Percentiles rank a stretch among this genome's conserved stretches.
Evolutionary conservation across 2,888 invertebrate genomes (phyloP).

Genomic region (Exocentrus adspersus): DNA sequence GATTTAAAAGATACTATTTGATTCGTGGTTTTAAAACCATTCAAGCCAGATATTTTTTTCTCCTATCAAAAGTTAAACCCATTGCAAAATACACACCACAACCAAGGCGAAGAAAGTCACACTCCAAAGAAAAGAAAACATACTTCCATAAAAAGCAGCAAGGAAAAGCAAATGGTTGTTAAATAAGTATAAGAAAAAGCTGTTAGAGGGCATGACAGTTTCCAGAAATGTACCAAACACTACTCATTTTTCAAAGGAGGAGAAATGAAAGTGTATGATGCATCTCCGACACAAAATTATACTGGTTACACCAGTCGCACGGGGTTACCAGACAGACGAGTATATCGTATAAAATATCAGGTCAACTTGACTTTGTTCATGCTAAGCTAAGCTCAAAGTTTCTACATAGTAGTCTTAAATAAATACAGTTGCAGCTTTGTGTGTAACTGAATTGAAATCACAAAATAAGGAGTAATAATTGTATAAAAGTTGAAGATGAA

Average conservation of each 20-base stretch:
- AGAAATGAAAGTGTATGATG: slow-evolving; percentile 50
- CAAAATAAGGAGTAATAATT: too few species aligned
- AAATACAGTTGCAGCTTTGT: too few species aligned
- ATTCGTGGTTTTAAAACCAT: too few species aligned
- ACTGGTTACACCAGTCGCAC: slow-evolving; percentile 59
- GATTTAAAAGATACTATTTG: too few species aligned
- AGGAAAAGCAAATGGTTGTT: slow-evolving; percentile 2
- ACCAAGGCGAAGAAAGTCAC: too few species aligned
- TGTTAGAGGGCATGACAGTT: slow-evolving; percentile 36
- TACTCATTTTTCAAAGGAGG: slow-evolving; percentile 38
- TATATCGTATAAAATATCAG: slow-evolving; percentile 41
- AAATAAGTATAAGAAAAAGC: neutral
- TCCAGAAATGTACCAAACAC: slow-evolving; percentile 56
- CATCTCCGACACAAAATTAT: slow-evolving; percentile 49
- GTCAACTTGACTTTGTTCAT: slow-evolving; percentile 61
- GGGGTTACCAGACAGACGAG: slow-evolving; percentile 65
- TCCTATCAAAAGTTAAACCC: too few species aligned
- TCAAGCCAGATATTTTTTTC: too few species aligned
- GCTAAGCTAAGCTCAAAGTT: slow-evolving; percentile 53
- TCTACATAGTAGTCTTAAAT: slow-evolving; percentile 35
- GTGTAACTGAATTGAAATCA: too few species aligned
- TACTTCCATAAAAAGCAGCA: slow-evolving; percentile 2
- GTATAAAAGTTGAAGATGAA: too few species aligned
- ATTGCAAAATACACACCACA: neutral
- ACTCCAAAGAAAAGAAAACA: neutral